Base-by-base conservation (phyloP, 2,888 invertebrate species). In the Lysandra coridon region DNA sequence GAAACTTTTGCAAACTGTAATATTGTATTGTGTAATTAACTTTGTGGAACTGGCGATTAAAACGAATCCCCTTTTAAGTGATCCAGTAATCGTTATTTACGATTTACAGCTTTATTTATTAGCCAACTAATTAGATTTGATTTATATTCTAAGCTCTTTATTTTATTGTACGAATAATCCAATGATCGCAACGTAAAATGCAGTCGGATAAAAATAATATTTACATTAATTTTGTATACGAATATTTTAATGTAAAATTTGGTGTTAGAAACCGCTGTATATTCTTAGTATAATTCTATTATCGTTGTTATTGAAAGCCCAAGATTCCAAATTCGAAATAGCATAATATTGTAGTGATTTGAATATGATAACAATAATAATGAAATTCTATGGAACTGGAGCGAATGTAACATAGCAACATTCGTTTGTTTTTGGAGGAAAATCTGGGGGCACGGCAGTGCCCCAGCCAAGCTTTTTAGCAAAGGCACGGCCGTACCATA, bases 1-100 rank as follows among this genome's bases (percentile, higher is more conserved):
- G 85, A 85, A 88, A 88, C 85, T 88, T 88, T 80, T 5, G 69
- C 69, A 5, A 80, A 81, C 84, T 85, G 85, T 85, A 86, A 86
- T 87, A 87, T 87, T 84, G 86, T 85, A 83, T 82, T 84, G 82
- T 85, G 85, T 87, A 87, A 89, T 89, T 88, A 88, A 89, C 87
- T 86, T 86, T 84, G 84, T 83, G 82, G 79, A 85, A 82, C 79
- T 82, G 81, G 80, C 82, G 80, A 78, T 80, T 81, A 78, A 82
- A 81, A 81, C 80, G 82, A 83, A 83, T 80, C 79, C 80, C 81
- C 81, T 80, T 81, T 78, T 78, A 82, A 80, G 82, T 81, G 83
- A 84, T 83, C 79, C 81, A 79, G 81, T 81, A 81, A 83, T 74
- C 74, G 74, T 85, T 84, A 84, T 81, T 80, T 78, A 80, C 79